Evolutionary conservation across 1,140 invertebrate species (phyloP).

Genomic region (Apis dorsata): DNA sequence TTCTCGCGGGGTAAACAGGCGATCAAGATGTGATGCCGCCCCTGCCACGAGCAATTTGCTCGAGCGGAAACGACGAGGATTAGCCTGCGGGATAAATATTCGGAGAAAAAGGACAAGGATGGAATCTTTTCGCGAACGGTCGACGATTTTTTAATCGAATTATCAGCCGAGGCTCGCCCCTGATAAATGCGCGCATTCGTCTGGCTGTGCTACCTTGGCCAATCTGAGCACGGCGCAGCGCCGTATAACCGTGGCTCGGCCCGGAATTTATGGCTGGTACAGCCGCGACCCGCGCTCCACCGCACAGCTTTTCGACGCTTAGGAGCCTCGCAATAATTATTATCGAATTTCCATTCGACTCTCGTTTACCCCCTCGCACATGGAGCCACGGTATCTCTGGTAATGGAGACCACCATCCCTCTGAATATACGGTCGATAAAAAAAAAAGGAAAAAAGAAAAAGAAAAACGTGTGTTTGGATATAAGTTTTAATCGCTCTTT

Average conservation of each 20-base stretch:
- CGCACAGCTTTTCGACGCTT: constrained; percentile 55
- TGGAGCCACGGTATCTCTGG: constrained; percentile 18
- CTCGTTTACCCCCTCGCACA: constrained; percentile 62
- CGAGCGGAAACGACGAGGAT: constrained; percentile 1
- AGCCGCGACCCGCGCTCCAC: constrained; percentile 33
- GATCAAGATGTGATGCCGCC: neutral
- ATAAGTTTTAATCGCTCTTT: constrained; percentile 40
- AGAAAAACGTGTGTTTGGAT: too few relatives aligned
- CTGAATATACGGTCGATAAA: constrained; percentile 30
- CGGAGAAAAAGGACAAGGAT: neutral
- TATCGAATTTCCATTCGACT: constrained; percentile 74
- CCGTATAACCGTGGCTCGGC: constrained; percentile 42
- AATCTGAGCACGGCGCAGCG: constrained; percentile 43
- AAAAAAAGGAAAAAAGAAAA: neutral
- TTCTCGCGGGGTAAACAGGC: neutral
- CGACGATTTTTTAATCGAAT: constrained; percentile 64
- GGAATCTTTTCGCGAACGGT: constrained; percentile 21
- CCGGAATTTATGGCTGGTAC: constrained; percentile 68
- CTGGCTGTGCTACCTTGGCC: constrained; percentile 54
- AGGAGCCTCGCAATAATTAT: constrained; percentile 65
- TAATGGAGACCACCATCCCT: constrained; percentile 8
- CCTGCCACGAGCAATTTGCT: constrained; percentile 23
- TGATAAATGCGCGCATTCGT: constrained; percentile 64
- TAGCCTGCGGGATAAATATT: constrained; percentile 39
- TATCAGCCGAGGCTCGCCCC: constrained; percentile 40